Evolutionary conservation across 2,113 vertebrate genomes (phyloP).

Genomic region (Carollia perspicillata): DNA sequence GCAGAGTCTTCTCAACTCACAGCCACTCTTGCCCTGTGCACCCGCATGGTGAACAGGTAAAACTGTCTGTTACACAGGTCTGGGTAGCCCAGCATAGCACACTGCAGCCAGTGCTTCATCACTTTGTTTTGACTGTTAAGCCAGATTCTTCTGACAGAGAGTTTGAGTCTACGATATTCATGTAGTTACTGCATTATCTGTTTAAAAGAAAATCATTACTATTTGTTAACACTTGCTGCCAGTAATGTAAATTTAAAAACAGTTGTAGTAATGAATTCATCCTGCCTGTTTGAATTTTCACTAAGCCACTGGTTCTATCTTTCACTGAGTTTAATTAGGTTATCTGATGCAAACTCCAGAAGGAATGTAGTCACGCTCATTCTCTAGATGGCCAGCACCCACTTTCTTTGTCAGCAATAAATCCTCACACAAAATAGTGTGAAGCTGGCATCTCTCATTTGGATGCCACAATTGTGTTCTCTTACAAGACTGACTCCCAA

Average conservation of each 20-base stretch:
- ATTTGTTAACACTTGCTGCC: background rate
- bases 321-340: background rate
- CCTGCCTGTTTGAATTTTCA: background rate
- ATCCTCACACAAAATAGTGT: too few relatives aligned
- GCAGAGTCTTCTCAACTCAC: background rate
- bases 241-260: background rate
- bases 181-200: background rate
- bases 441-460: background rate
- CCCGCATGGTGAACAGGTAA: background rate
- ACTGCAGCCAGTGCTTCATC: too few relatives aligned
- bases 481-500: background rate
- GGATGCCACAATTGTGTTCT: background rate
- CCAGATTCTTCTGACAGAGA: background rate
- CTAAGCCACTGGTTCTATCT: background rate
- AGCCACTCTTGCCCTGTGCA: background rate
- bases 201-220: background rate
- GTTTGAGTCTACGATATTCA: background rate
- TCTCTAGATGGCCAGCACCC: background rate
- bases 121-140: background rate
- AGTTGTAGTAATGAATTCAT: background rate
- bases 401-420: background rate
- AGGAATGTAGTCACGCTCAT: too few relatives aligned
- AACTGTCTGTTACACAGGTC: fast-evolving
- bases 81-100: background rate
- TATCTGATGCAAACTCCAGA: background rate